These are phyloP conservation scores for Danionella dracula DNA, from an alignment of 2,797 vertebrate species.

Conservation along the genomic window DNA sequence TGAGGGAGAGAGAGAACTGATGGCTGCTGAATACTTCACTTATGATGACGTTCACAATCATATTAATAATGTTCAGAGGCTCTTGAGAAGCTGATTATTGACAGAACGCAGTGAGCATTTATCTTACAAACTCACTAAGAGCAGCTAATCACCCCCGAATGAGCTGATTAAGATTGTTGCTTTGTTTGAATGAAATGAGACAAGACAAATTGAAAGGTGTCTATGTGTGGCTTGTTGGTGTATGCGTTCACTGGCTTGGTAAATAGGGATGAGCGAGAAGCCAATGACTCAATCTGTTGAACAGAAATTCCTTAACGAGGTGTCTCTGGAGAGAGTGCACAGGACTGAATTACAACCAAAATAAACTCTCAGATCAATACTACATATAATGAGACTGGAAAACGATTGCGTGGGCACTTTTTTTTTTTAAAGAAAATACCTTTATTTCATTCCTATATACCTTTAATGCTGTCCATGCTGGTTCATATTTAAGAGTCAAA, in stretches of 20 bases:
- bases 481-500: too few relatives aligned
- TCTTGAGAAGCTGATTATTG: conserved; percentile 4
- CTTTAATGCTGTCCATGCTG: too few relatives aligned
- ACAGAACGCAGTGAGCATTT: background rate
- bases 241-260: background rate
- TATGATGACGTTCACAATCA: background rate
- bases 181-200: conserved; percentile 6
- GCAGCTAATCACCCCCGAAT: background rate
- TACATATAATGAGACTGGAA: background rate
- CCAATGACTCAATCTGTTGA: conserved; percentile 16
- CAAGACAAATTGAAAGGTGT: conserved; percentile 1
- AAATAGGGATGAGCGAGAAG: conserved; percentile 2
- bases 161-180: background rate
- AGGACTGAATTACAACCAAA: background rate
- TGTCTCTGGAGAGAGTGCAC: background rate
- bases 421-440: background rate
- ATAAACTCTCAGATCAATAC: background rate
- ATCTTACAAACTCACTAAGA: background rate
- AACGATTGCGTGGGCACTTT: background rate
- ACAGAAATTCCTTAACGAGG: background rate
- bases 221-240: background rate
- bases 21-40: conserved; percentile 13
- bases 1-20: conserved; percentile 3
- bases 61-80: conserved; percentile 8
- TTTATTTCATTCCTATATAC: too few relatives aligned